Evolutionary conservation across 2,113 vertebrate genomes (phyloP).

Genomic region (Spermophilus dauricus): DNA sequence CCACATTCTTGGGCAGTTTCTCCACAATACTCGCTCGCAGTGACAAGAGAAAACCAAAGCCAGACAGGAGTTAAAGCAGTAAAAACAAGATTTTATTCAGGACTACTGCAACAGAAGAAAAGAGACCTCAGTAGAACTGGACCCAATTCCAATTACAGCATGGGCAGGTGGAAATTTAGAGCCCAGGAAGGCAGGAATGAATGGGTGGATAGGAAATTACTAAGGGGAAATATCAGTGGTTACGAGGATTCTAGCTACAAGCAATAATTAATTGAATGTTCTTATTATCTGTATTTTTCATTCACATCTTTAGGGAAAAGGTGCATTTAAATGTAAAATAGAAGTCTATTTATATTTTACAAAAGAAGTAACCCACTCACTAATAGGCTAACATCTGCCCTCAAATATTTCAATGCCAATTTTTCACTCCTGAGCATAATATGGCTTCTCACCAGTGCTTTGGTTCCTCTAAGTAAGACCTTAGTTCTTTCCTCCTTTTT

Average conservation of each 20-base stretch:
- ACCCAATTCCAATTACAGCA: not conserved
- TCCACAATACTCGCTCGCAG: not conserved
- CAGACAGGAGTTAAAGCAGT: not conserved
- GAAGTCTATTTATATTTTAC: slow-evolving; percentile 18
- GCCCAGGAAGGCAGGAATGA: not conserved
- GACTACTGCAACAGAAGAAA: not conserved
- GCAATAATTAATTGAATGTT: no score
- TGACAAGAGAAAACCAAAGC: not conserved
- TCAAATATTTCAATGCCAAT: not conserved
- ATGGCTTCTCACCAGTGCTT: not conserved
- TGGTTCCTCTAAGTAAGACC: not conserved
- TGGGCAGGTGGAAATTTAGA: not conserved
- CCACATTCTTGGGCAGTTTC: not conserved
- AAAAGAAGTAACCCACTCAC: not conserved
- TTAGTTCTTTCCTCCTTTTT: not conserved
- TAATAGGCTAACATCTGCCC: not conserved
- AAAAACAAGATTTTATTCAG: not conserved
- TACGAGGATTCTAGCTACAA: not conserved
- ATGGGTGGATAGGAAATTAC: not conserved
- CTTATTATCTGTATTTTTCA: no score
- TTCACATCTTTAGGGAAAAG: no score
- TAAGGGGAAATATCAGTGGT: not conserved
- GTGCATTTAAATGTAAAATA: not conserved
- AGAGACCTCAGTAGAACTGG: not conserved
- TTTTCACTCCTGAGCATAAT: not conserved